Base-by-base conservation (phyloP, 2,797 vertebrate genomes). In the Coregonus sp. region DNA sequence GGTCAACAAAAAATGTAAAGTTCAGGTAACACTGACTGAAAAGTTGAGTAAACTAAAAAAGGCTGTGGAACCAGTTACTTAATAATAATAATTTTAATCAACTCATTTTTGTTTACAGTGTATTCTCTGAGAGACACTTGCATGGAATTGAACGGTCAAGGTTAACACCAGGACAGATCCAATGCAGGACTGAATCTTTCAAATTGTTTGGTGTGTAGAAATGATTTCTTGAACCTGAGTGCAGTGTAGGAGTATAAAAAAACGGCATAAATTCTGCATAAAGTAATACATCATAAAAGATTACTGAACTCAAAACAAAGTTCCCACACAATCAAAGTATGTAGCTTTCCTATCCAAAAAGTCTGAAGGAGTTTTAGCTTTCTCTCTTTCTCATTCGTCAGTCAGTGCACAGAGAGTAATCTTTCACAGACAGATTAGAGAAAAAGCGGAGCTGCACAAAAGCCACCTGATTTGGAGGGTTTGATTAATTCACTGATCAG, bases 401-500 rank as follows among this genome's bases (percentile, higher is more conserved):
- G 20, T 63, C 61, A 63, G 61, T 63, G 4, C 61, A n/a, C 56
- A 16, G 15, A 59, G 33, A 37, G 35, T 47, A 47, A 47, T 47
- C 31, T n/a, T 68, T 68, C 63, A 50, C 4, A 61, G 33, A 61
- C n/a, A 68, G 56, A 68, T 47, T 40, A 7, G 54, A 29, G 18
- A 12, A 67, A 51, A 51, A 54, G 50, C 9, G 51, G 51, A 20
- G n/a, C 33, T 9, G 5, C 7, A 25, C 18, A 56, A 56, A 25
- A 25, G 1, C 33, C 33, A 5, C 15, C 31, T 70, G n/a, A 68
- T 29, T 54, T 18, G 66, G 20, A 40, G 5, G 75, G 6, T 37
- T 9, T 33, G 51, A 70, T 18, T 69, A 18, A 33, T 69, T 76
- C 66, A 29, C 31, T 56, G 67, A 76, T 70, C 51, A 37, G 5